These are phyloP conservation scores for Mobula birostris DNA, from an alignment of 2,113 vertebrate genomes.

Conservation along the genomic window DNA sequence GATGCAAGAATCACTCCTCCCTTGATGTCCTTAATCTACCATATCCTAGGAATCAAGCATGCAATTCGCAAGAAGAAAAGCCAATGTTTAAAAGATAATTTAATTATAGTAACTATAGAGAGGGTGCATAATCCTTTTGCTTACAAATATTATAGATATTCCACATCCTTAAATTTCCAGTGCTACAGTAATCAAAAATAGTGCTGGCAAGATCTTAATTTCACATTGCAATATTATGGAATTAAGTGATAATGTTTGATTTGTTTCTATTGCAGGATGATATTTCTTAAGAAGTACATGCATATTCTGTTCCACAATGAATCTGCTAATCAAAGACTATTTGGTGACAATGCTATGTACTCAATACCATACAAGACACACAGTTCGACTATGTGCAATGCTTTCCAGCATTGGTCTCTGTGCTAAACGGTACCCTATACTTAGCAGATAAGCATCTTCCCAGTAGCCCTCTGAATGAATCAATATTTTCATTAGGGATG, in stretches of 20 bases:
- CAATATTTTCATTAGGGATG: neutral
- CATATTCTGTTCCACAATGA: no score
- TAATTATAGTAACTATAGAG: neutral
- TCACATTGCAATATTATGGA: neutral
- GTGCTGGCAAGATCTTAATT: neutral
- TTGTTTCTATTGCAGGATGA: neutral
- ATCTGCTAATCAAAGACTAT: no score
- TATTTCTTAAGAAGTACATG: neutral
- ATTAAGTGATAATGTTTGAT: neutral
- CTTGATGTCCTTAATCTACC: neutral
- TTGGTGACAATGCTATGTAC: neutral
- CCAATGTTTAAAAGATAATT: neutral
- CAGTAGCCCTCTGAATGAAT: neutral
- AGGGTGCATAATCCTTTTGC: neutral
- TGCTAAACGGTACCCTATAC: neutral
- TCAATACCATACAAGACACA: neutral
- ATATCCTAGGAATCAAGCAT: neutral
- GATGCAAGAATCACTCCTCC: neutral
- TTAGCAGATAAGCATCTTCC: neutral
- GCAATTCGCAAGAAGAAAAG: neutral
- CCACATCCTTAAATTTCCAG: neutral
- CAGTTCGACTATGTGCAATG: neutral
- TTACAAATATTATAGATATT: neutral
- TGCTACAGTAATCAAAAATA: no score
- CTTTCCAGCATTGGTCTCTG: neutral